Base-by-base conservation (phyloP, 2,797 vertebrate genomes). In the Vireo griseus region DNA sequence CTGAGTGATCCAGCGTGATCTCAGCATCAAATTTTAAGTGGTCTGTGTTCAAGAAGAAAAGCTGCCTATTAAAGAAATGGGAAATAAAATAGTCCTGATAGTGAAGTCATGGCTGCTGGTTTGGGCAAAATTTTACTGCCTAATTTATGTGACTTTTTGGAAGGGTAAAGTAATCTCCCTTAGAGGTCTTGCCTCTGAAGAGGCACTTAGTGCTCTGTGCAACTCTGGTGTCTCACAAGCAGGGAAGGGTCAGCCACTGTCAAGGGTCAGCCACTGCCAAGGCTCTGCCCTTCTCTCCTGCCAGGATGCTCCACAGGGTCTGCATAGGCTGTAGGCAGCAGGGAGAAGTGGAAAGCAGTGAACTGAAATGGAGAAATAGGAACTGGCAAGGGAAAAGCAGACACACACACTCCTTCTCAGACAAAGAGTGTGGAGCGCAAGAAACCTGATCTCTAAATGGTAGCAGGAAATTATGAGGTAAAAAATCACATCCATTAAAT, bases 361-460 rank as follows among this genome's bases (percentile, higher is more conserved):
- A 89, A 44, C 71, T 88, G 90, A 73, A 33, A 80, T 90, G 86
- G 51, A 93, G 88, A 82, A 94, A 89, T 45, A 79, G 11, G 62
- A 92, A 24, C 65, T 40, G 54, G 62, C 0, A 1, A 92, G 79
- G 61, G 57, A 86, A 86, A 92, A 92, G 29, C 72, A 68, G 68
- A 83, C 21, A 44, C 4, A 5, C 39, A 39, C 57, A 47, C 80
- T 86, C 71, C 35, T 86, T 68, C 63, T 54, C 65, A 74, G 66
- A 22, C 55, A 79, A 48, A 37, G 72, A 33, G 20, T 0, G 8
- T 26, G 63, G 35, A 82, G 50, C 4, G 0, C 0, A 0, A 33
- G 16, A 33, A 78, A 65, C 48, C 50, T 4, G 17, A 68, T 77
- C 65, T 83, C 68, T 65, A 54, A 90, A 51, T 9, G 55, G 55